These are phyloP conservation scores for Drosophila atripex DNA, from an alignment of 2,888 invertebrate species.

Conservation along the genomic window DNA sequence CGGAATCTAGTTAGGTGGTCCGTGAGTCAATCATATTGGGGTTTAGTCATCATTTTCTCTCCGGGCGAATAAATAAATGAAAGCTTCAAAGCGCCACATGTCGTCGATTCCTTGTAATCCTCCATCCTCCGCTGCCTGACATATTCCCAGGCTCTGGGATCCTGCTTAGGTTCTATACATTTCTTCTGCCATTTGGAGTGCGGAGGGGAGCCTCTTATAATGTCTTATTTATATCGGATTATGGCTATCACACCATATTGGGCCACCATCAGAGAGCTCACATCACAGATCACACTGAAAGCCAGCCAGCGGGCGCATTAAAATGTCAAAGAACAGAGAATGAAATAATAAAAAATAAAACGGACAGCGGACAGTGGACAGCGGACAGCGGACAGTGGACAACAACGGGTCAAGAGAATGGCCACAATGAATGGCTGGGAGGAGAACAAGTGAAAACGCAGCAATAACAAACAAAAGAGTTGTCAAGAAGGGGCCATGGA, in stretches of 20 bases:
- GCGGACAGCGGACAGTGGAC: constrained; percentile 27
- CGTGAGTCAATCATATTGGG: constrained; percentile 25
- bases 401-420: constrained; percentile 19
- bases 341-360: constrained; percentile 44
- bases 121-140: constrained; percentile 23
- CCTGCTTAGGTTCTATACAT: constrained; percentile 21
- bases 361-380: constrained; percentile 34
- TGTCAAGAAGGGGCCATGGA: constrained; percentile 49
- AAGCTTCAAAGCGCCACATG: constrained; percentile 65
- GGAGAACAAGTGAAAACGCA: constrained; percentile 58
- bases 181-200: neutral
- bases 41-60: constrained; percentile 29
- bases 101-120: constrained; percentile 76
- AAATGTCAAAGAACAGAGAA: constrained; percentile 69
- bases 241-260: constrained; percentile 76
- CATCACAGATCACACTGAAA: constrained; percentile 50
- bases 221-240: constrained; percentile 78
- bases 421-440: constrained; percentile 6
- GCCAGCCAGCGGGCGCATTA: constrained; percentile 78
- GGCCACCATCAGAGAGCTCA: constrained; percentile 70
- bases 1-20: constrained; percentile 43
- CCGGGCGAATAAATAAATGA: constrained; percentile 25
- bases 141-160: constrained; percentile 27
- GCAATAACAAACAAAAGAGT: constrained; percentile 73
- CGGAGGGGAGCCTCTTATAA: constrained; percentile 58